Base-by-base conservation (phyloP, 2,797 vertebrate genomes). In the Falco novaeseelandiae region DNA sequence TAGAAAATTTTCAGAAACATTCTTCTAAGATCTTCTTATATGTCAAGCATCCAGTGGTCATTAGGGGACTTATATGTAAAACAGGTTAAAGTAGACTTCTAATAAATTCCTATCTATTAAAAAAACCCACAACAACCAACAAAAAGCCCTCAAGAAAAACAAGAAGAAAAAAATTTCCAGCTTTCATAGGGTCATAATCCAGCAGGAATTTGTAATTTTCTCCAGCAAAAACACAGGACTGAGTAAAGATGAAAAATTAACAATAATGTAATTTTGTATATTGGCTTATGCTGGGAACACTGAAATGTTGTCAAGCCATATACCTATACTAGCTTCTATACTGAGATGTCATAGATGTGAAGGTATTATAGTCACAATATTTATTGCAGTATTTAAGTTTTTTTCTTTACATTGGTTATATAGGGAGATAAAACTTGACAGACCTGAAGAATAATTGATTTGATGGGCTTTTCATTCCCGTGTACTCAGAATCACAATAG, bases 101-200 rank as follows among this genome's bases (percentile, higher is more conserved):
- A n/a, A 44, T 58, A 70, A 61, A 36, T 44, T 69, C 16, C 2
- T 49, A 4, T 6, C 3, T 8, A 48, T 52, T 70, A 32, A 66
- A 83, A 55, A 62, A 38, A 2, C 0, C 3, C 10, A 9, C 22
- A n/a, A 14, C 44, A 55, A 57, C 6, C 2, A 80, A 18, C 18
- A 67, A 54, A 0, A 1, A 22, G 27, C 0, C 2, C 9, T 4
- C 5, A 74, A 48, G 13, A 17, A n/a, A 7, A 74, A 27, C 2
- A 73, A 76, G 12, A 85, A 73, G 36, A 25, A 48, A 17, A 9
- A 42, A 42, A 23, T 2, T 9, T 21, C 9, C 10, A 32, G 16
- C 2, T 51, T 18, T 94, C 23, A 17, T 10, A 66, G 66, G 0
- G 2, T 70, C 34, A 19, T 26, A 48, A 90, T 48, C 34, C 19